Conservation (phyloP, 1,140 invertebrate species). For the Acromyrmex echinatior region DNA sequence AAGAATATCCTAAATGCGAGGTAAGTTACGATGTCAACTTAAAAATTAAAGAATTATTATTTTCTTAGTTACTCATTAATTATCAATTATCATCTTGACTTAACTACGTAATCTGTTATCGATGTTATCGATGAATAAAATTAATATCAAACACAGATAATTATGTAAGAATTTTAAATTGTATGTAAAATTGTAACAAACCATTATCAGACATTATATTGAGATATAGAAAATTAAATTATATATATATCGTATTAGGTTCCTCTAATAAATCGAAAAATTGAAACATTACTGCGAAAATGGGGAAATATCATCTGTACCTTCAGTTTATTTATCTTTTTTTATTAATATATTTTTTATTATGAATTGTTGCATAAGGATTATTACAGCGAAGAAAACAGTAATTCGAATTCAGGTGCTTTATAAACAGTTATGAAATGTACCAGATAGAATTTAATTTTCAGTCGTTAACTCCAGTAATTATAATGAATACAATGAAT, state of each 20-base stretch:
- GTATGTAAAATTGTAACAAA: neutral
- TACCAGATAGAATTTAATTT: neutral
- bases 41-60: neutral
- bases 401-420: conserved; percentile 18
- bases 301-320: conserved; percentile 6
- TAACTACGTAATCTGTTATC: neutral
- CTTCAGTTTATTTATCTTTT: conserved; percentile 9
- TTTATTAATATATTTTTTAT: neutral
- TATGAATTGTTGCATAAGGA: neutral
- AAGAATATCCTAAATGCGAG: conserved; percentile 94
- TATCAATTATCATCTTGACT: neutral
- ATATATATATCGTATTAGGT: conserved; percentile 4
- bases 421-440: conserved; percentile 28
- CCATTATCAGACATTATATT: too few species aligned
- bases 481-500: conserved; percentile 2
- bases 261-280: conserved; percentile 33
- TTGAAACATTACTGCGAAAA: neutral
- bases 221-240: conserved; percentile 23
- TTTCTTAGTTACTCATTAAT: neutral
- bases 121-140: neutral
- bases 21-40: conserved; percentile 86
- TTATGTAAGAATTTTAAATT: neutral
- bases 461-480: neutral
- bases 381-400: neutral
- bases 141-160: neutral